A percentile compares a stretch with the other conserved stretches of the same genome.
Evolutionary conservation across 2,113 vertebrate genomes (phyloP).

Genomic region (Gallinago jamesoni): DNA sequence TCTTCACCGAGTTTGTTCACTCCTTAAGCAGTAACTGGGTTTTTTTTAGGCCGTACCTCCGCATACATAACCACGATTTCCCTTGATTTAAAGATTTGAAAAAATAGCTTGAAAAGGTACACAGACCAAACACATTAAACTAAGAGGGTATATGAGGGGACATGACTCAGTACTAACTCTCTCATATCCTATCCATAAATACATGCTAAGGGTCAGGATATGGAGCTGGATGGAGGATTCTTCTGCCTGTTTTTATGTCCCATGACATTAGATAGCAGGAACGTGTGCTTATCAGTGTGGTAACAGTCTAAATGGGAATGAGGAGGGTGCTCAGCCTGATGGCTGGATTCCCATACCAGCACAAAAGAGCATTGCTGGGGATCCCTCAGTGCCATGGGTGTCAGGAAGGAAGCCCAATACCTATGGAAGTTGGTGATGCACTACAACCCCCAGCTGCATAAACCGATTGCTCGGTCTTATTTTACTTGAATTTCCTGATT

Average conservation of each 20-base stretch:
- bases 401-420: neutral
- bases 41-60: neutral
- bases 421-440: neutral
- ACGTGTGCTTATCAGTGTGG: neutral
- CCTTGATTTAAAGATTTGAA: neutral
- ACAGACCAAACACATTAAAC: neutral
- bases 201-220: neutral
- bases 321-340: neutral
- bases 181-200: neutral
- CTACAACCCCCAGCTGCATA: neutral
- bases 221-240: neutral
- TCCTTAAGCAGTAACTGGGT: neutral
- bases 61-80: neutral
- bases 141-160: neutral
- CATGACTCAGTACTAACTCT: neutral
- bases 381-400: rapidly evolving
- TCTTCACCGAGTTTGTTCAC: neutral
- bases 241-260: neutral
- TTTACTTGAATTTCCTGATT: neutral
- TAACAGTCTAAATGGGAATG: neutral
- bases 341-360: neutral
- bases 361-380: neutral
- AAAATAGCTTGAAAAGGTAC: neutral
- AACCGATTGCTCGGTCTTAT: neutral
- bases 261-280: neutral